These are phyloP conservation scores for Eupristina koningsbergeri DNA, from an alignment of 1,140 invertebrate species.

Conservation along the genomic window DNA sequence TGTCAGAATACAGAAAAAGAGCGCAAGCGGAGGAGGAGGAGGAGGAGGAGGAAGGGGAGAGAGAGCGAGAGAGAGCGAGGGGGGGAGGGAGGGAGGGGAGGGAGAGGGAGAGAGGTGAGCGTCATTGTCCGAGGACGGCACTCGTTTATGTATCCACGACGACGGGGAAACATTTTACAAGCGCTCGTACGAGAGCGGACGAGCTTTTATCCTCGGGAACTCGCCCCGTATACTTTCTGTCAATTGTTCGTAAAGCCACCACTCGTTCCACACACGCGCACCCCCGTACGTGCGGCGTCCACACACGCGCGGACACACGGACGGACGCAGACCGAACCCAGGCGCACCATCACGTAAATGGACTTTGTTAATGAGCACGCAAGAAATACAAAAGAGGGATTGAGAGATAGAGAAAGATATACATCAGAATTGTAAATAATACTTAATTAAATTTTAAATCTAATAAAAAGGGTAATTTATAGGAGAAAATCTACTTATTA, in stretches of 20 bases:
- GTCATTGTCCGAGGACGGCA: conserved; percentile 25
- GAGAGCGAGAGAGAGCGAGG: not conserved
- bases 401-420: not conserved
- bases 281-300: not conserved
- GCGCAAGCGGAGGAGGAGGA: too few relatives aligned
- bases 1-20: not conserved
- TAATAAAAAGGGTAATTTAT: conserved; percentile 4
- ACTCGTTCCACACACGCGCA: not conserved
- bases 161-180: conserved; percentile 29
- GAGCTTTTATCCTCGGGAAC: conserved; percentile 29
- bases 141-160: conserved; percentile 18
- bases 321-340: not conserved
- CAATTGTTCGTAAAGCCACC: conserved; percentile 22
- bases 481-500: not conserved
- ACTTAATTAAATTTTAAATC: conserved; percentile 3
- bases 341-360: conserved; percentile 36
- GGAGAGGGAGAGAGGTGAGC: not conserved
- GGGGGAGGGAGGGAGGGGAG: too few relatives aligned
- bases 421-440: conserved; percentile 8
- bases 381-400: not conserved
- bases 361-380: conserved; percentile 52
- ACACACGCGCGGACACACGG: not conserved
- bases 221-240: conserved; percentile 13
- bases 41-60: not conserved
- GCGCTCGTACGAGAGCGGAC: not conserved